These are phyloP conservation scores for Oryzias celebensis DNA, from an alignment of 2,113 vertebrate genomes.

Conservation along the genomic window DNA sequence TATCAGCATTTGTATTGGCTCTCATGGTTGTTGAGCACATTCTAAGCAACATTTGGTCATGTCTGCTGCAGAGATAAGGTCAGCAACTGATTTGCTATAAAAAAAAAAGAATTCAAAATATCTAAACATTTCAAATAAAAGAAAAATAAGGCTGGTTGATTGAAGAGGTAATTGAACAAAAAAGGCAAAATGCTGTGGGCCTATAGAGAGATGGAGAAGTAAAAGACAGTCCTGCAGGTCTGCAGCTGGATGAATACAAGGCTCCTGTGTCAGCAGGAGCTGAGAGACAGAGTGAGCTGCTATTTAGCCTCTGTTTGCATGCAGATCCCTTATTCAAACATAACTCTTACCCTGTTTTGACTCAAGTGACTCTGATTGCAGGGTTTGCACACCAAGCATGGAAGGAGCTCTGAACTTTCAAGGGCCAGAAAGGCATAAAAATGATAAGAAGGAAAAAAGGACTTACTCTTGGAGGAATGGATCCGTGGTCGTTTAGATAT, in stretches of 20 bases:
- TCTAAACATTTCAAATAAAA: too few species aligned
- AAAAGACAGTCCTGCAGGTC: slow-evolving; percentile 54
- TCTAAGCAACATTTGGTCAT: neutral
- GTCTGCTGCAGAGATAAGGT: neutral
- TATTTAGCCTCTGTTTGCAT: slow-evolving; percentile 52
- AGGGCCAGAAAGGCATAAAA: neutral
- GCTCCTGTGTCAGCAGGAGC: slow-evolving; percentile 52
- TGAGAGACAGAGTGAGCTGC: slow-evolving; percentile 41
- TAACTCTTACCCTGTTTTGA: slow-evolving; percentile 45
- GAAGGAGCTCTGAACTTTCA: neutral
- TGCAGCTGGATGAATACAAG: slow-evolving; percentile 72
- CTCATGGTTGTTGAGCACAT: neutral
- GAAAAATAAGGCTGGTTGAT: slow-evolving; percentile 10
- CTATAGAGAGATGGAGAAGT: slow-evolving; percentile 34
- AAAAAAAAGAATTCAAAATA: neutral
- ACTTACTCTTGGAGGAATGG: slow-evolving; percentile 86
- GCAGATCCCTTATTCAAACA: slow-evolving; percentile 51
- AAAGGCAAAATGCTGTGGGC: slow-evolving; percentile 40
- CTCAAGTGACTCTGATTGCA: slow-evolving; percentile 22
- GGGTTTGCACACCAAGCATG: slow-evolving; percentile 33
- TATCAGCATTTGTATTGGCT: neutral
- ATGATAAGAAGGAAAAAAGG: neutral
- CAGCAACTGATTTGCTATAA: neutral
- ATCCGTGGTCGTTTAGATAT: slow-evolving; percentile 92
- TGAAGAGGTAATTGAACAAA: slow-evolving; percentile 41